A percentile compares a stretch with the other conserved stretches of the same genome.
phyloP scores from a whole-genome alignment of 2,113 vertebrate species.

The Leucosticte australis region DNA sequence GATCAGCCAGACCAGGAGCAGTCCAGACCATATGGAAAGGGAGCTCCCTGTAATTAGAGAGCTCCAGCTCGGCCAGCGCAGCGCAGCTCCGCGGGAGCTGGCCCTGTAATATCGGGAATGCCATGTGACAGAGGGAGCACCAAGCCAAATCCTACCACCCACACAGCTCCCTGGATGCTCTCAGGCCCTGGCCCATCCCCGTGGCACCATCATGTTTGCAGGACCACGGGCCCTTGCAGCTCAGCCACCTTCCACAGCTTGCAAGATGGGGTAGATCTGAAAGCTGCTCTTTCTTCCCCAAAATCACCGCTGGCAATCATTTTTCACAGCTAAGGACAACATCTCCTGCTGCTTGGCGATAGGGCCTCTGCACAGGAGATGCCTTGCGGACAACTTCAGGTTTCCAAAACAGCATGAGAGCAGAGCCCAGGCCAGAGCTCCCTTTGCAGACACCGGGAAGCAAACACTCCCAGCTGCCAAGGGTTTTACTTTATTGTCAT shows the following conservation, averaged over 20 bases:
- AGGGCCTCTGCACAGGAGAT: slow-evolving; percentile 43
- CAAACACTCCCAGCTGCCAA: slow-evolving; percentile 67
- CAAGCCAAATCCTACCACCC: background rate
- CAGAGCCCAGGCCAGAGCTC: slow-evolving; percentile 8
- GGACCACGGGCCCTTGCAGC: background rate
- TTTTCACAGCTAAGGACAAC: slow-evolving; percentile 61
- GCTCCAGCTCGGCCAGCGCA: background rate
- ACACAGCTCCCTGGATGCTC: background rate
- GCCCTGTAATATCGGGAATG: background rate
- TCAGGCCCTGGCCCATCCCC: background rate
- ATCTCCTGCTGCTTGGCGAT: slow-evolving; percentile 47
- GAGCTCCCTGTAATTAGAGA: background rate
- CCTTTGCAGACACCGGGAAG: slow-evolving; percentile 42
- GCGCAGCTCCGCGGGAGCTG: background rate
- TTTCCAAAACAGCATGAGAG: slow-evolving; percentile 68
- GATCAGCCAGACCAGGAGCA: background rate
- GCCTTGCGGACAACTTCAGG: slow-evolving; percentile 58
- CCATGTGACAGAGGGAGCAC: background rate
- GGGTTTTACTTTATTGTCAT: slow-evolving; percentile 75
- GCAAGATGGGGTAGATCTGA: background rate
- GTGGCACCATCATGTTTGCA: background rate
- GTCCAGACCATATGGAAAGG: background rate
- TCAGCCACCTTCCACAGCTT: background rate
- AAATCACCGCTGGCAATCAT: slow-evolving; percentile 28
- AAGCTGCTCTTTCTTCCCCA: slow-evolving; percentile 48